Percentiles rank a stretch among this genome's conserved stretches.
These are phyloP conservation scores for Meteorus colon DNA, from an alignment of 2,888 invertebrate species.

Conservation along the genomic window DNA sequence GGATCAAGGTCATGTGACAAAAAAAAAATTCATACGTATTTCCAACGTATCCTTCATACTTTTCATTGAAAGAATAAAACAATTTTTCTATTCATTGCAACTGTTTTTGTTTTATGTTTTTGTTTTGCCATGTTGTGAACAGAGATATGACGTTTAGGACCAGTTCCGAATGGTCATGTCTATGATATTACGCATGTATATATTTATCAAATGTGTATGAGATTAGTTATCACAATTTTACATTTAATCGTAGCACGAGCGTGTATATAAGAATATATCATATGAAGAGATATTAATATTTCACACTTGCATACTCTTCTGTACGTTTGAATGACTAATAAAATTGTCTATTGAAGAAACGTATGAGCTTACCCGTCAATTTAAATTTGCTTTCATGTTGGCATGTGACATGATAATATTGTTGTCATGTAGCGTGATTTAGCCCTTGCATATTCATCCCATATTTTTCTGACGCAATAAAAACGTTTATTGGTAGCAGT, in stretches of 20 bases:
- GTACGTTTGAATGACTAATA: too few relatives aligned
- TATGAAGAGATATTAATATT: background rate
- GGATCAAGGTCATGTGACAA: background rate
- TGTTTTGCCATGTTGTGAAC: background rate
- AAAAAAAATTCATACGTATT: background rate
- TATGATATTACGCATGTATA: background rate
- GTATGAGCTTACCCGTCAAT: too few relatives aligned
- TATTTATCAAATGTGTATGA: background rate
- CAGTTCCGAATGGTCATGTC: background rate
- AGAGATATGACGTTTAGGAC: background rate
- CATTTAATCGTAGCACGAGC: background rate
- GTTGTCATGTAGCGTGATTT: background rate
- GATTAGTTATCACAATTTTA: background rate
- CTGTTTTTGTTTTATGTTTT: background rate
- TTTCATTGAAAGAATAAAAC: background rate
- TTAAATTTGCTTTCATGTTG: background rate
- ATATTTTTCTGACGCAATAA: slow-evolving; percentile 27
- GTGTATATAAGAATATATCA: background rate
- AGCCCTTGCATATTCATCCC: background rate
- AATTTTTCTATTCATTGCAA: background rate
- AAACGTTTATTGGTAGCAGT: background rate
- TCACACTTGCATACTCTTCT: background rate
- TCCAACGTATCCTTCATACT: background rate
- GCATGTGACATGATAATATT: background rate
- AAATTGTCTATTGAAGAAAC: too few relatives aligned